These are phyloP conservation scores for Rhodeus uyekii DNA, from an alignment of 2,797 vertebrate species.

Conservation along the genomic window DNA sequence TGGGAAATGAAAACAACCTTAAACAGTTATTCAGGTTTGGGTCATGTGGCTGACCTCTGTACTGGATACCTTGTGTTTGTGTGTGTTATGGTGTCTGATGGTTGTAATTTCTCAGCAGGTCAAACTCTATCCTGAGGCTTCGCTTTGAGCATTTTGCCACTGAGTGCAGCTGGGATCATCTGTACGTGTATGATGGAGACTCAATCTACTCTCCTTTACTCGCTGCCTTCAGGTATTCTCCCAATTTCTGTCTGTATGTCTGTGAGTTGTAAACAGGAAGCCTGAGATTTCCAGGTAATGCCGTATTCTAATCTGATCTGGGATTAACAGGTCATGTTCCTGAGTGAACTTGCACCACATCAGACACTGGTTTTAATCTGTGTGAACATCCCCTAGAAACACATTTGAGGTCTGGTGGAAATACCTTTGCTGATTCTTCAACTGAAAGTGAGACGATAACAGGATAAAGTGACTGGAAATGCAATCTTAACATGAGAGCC, in stretches of 20 bases:
- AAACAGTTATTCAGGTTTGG: background rate
- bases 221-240: constrained; percentile 88
- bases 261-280: constrained; percentile 8
- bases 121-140: constrained; percentile 87
- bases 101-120: constrained; percentile 69
- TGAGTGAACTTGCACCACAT: background rate
- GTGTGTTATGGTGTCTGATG: background rate
- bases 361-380: background rate
- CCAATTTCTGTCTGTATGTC: background rate
- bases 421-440: background rate
- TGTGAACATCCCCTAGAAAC: background rate
- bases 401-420: background rate
- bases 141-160: constrained; percentile 96
- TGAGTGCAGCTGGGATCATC: constrained; percentile 97
- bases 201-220: constrained; percentile 92
- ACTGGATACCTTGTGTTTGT: background rate
- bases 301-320: constrained; percentile 45
- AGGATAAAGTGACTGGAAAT: background rate
- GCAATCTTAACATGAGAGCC: background rate
- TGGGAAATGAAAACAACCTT: background rate
- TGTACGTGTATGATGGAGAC: constrained; percentile 95
- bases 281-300: constrained; percentile 18
- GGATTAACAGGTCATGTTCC: background rate
- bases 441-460: background rate
- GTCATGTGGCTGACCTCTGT: background rate